Percentiles rank a stretch among this genome's conserved stretches.
Evolutionary conservation across 2,888 invertebrate genomes (phyloP).

Genomic region (Eupithecia insigniata): DNA sequence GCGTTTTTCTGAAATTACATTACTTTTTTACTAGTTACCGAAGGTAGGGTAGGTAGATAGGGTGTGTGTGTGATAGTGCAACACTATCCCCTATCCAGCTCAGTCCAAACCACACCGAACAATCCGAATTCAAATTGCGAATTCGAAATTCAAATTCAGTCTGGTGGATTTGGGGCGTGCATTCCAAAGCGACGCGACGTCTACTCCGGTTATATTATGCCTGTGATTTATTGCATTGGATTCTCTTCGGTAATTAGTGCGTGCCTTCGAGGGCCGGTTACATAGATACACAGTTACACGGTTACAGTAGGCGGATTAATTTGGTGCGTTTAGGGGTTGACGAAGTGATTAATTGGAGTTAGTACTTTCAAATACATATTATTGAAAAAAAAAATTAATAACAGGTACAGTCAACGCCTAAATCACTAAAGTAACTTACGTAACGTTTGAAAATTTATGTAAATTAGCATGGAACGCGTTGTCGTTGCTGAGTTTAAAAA

Average conservation of each 20-base stretch:
- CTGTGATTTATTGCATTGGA: constrained; percentile 83
- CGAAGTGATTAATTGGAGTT: not conserved
- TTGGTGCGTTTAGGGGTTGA: constrained; percentile 1
- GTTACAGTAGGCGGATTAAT: constrained; percentile 42
- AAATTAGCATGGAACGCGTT: too few relatives aligned
- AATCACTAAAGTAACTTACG: too few relatives aligned
- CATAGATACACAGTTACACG: constrained; percentile 4
- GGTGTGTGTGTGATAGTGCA: too few relatives aligned
- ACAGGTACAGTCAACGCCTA: too few relatives aligned
- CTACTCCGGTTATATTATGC: constrained; percentile 78
- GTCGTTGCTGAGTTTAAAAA: too few relatives aligned
- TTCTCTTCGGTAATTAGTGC: constrained; percentile 83
- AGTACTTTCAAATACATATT: not conserved
- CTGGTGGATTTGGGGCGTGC: constrained; percentile 74
- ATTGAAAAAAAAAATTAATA: too few relatives aligned
- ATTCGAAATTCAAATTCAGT: constrained; percentile 67
- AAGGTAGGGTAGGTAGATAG: too few relatives aligned
- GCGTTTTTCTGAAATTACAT: too few relatives aligned
- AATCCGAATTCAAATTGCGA: constrained; percentile 48
- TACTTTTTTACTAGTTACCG: too few relatives aligned
- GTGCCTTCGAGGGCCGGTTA: constrained; percentile 64
- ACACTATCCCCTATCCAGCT: constrained; percentile 1
- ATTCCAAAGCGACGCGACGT: constrained; percentile 74
- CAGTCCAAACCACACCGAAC: constrained; percentile 21
- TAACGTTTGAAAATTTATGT: too few relatives aligned